Base-by-base conservation (phyloP, 1,140 invertebrate species). In the Cydia fagiglandana region DNA sequence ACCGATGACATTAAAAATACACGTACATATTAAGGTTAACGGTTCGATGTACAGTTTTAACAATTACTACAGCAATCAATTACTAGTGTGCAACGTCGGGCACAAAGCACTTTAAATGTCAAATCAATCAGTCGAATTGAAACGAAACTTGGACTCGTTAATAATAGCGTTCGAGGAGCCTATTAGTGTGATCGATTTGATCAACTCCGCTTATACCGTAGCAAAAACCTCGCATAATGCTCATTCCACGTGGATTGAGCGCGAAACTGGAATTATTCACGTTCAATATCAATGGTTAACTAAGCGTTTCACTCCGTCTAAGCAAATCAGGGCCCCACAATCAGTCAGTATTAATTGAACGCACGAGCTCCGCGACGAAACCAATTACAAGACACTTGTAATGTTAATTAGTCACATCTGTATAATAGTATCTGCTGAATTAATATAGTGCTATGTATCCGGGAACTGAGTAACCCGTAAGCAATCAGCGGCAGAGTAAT, bases 341-440 rank as follows among this genome's bases (percentile, higher is more conserved):
- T 81, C 77, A 73, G 77, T 78, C 17, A 61, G 4, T 61, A 61
- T 74, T 78, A 76, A 80, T 78, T 79, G 64, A 56, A 74, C 73
- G 78, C 74, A 75, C 75, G 79, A 75, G 70, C 75, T 53, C 73
- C 45, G 45, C 75, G 24, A 34, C 77, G 78, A 79, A 84, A 81
- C 81, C 81, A 83, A 85, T 85, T 82, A 83, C 76, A 73, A 74
- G 78, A 80, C 80, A 83, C 80, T 83, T 85, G 83, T 83, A 79
- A 80, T 82, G 83, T 82, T 84, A 84, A 84, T 85, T 85, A 83
- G 79, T 78, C 70, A 70, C 73, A 74, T 78, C 64, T 76, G 45
- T 76, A 74, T 76, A 56, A 66, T 77, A 73, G 24, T 64, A 68
- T n/a, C 41, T 24, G 80, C 75, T 79, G 79, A 80, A 84, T 84